Conservation (phyloP, 2,888 invertebrate species). For the Pollenia griseotomentosa region DNA sequence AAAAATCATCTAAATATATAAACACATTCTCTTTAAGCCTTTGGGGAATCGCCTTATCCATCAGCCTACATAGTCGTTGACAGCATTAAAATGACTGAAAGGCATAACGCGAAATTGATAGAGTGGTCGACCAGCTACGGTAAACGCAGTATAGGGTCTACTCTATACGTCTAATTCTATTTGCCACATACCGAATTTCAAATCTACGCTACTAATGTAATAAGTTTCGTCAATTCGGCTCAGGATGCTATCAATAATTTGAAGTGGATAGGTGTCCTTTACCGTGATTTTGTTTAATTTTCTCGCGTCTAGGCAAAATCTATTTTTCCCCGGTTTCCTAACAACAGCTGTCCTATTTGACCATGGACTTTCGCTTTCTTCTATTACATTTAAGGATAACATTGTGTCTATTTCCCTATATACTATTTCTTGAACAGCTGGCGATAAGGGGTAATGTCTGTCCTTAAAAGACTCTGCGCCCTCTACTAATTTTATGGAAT, state of each 20-base stretch:
- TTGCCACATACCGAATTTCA: conserved; percentile 61
- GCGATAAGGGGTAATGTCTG: conserved; percentile 71
- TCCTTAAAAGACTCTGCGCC: conserved; percentile 66
- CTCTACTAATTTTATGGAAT: conserved; percentile 65
- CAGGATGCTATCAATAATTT: conserved; percentile 68
- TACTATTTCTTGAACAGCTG: conserved; percentile 62
- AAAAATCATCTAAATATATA: conserved; percentile 65
- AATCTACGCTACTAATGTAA: conserved; percentile 75
- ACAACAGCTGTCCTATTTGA: conserved; percentile 76
- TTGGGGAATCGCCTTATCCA: conserved; percentile 73
- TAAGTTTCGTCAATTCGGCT: conserved; percentile 73
- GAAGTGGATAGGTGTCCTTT: conserved; percentile 41
- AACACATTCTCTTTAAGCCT: conserved; percentile 44
- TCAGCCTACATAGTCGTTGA: conserved; percentile 71
- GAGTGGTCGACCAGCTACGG: conserved; percentile 39
- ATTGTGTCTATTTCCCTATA: conserved; percentile 78
- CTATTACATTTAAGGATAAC: conserved; percentile 77
- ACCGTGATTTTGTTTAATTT: conserved; percentile 34
- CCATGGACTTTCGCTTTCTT: conserved; percentile 77
- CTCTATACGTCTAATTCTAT: conserved; percentile 52
- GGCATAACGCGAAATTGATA: conserved; percentile 51
- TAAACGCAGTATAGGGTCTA: conserved; percentile 46
- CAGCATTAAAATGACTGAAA: conserved; percentile 31
- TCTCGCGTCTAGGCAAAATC: conserved; percentile 77
- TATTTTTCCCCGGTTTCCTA: conserved; percentile 73